Conservation (phyloP, 2,888 invertebrate genomes). For the Crocallis elinguaria region DNA sequence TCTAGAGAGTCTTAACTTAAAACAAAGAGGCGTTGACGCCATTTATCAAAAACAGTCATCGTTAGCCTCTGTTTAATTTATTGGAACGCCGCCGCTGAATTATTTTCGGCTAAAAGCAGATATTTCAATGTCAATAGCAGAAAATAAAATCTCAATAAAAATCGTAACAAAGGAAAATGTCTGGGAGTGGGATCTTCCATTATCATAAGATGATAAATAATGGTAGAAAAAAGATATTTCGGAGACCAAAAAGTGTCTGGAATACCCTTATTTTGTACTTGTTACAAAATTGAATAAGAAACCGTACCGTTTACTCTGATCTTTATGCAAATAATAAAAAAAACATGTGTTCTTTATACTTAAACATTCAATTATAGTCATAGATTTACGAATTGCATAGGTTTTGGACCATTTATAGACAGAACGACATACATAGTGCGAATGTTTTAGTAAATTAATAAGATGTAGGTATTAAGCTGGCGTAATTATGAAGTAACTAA, state of each 20-base stretch:
- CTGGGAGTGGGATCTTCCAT: constrained; percentile 7
- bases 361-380: too few relatives aligned
- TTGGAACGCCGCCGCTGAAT: constrained; percentile 44
- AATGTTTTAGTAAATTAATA: too few relatives aligned
- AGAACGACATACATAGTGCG: too few relatives aligned
- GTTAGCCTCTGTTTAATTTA: constrained; percentile 41
- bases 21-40: not conserved
- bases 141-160: constrained; percentile 34
- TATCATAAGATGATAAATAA: constrained; percentile 20
- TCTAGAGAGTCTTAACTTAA: not conserved
- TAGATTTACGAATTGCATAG: too few relatives aligned
- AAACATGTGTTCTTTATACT: too few relatives aligned
- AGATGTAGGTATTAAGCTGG: too few relatives aligned
- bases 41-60: constrained; percentile 14
- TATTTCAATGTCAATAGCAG: constrained; percentile 57
- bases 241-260: not conserved
- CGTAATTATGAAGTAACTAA: too few relatives aligned
- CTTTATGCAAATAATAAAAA: too few relatives aligned
- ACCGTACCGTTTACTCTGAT: too few relatives aligned
- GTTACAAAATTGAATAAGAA: too few relatives aligned
- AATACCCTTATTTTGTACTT: not conserved
- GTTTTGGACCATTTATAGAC: too few relatives aligned
- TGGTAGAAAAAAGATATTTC: not conserved
- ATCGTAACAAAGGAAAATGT: constrained; percentile 42
- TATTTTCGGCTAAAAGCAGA: constrained; percentile 43